A percentile compares a stretch with the other conserved stretches of the same genome.
Evolutionary conservation across 2,113 vertebrate genomes (phyloP).

Genomic region (Mus spicilegus): DNA sequence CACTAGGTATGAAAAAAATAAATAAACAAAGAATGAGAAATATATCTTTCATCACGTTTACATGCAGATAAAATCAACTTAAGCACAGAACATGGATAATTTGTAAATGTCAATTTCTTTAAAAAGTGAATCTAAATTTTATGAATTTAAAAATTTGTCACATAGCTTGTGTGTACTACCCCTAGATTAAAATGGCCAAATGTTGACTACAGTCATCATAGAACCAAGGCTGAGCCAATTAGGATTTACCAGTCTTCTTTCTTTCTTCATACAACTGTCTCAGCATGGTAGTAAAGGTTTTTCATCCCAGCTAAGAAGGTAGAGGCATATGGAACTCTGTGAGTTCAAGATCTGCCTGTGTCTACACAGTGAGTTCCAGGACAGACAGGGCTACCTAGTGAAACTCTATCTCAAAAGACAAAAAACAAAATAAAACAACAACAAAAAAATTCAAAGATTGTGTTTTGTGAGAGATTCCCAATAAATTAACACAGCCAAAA

Average conservation of each 20-base stretch:
- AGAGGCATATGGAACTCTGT: background rate
- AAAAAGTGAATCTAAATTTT: background rate
- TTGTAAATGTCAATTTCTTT: slow-evolving; percentile 35
- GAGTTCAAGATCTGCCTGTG: background rate
- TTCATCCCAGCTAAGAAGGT: background rate
- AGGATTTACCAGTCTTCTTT: background rate
- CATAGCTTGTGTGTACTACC: background rate
- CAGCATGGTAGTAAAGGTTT: background rate
- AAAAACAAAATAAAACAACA: background rate
- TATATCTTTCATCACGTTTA: background rate
- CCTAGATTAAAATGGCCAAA: background rate
- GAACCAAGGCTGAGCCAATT: background rate
- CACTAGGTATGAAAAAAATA: background rate
- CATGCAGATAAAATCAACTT: background rate
- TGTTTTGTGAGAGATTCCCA: background rate
- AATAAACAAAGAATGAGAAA: background rate
- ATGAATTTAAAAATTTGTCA: slow-evolving; percentile 27
- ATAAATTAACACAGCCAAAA: background rate
- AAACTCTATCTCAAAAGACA: background rate
- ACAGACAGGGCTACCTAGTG: background rate
- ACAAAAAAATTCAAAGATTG: background rate
- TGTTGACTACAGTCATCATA: background rate
- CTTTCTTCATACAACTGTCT: background rate
- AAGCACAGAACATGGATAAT: background rate
- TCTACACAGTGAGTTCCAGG: background rate